phyloP scores from a whole-genome alignment of 2,797 vertebrate species.

The Hipposideros larvatus region DNA sequence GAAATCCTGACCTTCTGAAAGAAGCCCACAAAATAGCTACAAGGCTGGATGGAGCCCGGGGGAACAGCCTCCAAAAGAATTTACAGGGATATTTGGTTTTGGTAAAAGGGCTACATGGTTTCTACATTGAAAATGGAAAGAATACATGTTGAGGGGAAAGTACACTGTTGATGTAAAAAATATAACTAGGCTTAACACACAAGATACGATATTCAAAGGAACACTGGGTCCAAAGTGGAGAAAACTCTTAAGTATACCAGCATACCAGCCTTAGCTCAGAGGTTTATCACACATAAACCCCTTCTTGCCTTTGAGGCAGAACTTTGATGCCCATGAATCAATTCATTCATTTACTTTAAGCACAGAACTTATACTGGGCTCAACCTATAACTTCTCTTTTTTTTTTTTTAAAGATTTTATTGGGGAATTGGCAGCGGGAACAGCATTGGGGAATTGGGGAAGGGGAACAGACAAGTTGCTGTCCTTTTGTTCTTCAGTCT shows the following conservation, averaged over 20 bases:
- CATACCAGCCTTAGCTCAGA: neutral
- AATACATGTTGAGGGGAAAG: slow-evolving; percentile 10
- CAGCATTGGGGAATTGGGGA: no score
- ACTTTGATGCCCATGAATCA: neutral
- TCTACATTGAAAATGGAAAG: neutral
- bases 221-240: neutral
- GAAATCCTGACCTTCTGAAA: slow-evolving; percentile 72
- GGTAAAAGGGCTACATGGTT: neutral
- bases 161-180: neutral
- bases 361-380: neutral
- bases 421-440: no score
- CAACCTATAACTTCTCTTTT: neutral
- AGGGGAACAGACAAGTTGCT: no score
- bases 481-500: no score
- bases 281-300: neutral
- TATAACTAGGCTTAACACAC: neutral
- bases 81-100: neutral
- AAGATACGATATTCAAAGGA: neutral
- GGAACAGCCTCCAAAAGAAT: neutral
- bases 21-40: neutral
- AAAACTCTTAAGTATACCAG: neutral
- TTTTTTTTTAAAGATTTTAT: no score
- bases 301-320: neutral
- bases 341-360: neutral
- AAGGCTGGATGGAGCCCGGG: neutral